Conservation (phyloP, 1,140 invertebrate genomes). For the Drosophila auraria region DNA sequence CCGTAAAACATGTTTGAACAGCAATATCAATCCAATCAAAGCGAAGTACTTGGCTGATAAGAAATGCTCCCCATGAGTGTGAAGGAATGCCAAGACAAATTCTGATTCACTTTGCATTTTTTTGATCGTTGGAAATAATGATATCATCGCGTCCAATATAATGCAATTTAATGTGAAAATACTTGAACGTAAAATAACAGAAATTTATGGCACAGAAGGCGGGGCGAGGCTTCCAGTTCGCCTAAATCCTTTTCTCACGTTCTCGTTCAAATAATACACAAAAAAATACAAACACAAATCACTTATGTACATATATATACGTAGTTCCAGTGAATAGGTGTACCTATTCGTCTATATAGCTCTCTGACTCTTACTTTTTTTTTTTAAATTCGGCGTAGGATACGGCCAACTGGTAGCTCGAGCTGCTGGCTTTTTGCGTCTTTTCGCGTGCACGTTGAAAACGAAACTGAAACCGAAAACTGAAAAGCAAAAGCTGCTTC, state of each 20-base stretch:
- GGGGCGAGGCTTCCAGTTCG: slow-evolving; percentile 1
- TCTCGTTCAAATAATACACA: slow-evolving; percentile 10
- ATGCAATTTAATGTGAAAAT: slow-evolving; percentile 37
- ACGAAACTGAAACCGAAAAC: slow-evolving; percentile 70
- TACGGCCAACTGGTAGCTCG: slow-evolving; percentile 22
- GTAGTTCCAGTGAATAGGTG: slow-evolving; percentile 11
- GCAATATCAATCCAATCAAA: background rate
- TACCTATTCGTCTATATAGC: slow-evolving; percentile 20
- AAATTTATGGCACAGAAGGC: slow-evolving; percentile 17
- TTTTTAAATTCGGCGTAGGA: slow-evolving; percentile 27
- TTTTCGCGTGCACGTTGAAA: slow-evolving; percentile 77
- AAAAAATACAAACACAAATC: background rate
- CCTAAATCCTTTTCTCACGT: slow-evolving; percentile 17
- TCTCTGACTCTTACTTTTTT: slow-evolving; percentile 41
- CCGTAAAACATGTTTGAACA: background rate
- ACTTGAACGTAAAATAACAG: slow-evolving; percentile 24
- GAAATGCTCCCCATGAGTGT: background rate
- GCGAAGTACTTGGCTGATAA: background rate
- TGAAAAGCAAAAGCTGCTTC: slow-evolving; percentile 63
- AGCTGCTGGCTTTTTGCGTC: slow-evolving; percentile 47
- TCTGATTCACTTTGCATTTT: background rate
- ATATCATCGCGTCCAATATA: slow-evolving; percentile 40
- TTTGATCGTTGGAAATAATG: slow-evolving; percentile 16
- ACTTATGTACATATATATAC: background rate
- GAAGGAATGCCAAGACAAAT: background rate